Percentiles rank a stretch among this genome's conserved stretches.
Conservation (phyloP, 2,797 vertebrate genomes). For the Alcedo quadribrachys region DNA sequence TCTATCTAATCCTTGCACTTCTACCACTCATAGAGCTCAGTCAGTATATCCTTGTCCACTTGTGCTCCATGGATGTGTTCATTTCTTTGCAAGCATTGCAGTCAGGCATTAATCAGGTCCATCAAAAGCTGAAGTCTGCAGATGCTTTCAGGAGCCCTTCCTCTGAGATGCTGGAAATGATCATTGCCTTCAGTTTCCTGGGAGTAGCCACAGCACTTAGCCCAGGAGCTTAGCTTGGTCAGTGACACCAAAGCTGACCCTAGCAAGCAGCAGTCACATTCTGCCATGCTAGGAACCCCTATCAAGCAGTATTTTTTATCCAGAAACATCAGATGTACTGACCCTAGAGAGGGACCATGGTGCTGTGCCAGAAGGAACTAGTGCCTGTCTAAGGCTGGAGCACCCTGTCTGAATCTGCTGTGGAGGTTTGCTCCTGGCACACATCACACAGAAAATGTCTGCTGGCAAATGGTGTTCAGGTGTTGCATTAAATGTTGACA, state of each 20-base stretch:
- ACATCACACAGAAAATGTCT: not conserved
- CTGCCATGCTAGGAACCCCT: not conserved
- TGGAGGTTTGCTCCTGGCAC: not conserved
- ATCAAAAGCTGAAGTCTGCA: not conserved
- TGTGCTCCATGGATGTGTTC: not conserved
- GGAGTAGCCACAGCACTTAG: rapidly evolving
- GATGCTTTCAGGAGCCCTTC: not conserved
- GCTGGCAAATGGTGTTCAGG: not conserved
- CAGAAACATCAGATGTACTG: not conserved
- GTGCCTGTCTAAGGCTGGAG: not conserved
- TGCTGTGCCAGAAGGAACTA: not conserved
- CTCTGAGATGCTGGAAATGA: not conserved
- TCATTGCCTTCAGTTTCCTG: not conserved
- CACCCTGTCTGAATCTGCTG: not conserved
- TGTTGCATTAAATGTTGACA: not conserved
- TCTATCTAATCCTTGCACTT: not conserved
- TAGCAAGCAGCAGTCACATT: not conserved
- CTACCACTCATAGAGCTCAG: not conserved
- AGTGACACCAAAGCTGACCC: not conserved
- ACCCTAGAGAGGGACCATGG: not conserved
- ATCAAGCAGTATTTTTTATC: not conserved
- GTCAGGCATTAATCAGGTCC: not conserved
- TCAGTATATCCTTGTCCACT: not conserved
- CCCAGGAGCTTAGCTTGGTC: not conserved
- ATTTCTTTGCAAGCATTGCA: not conserved